Evolutionary conservation across 2,797 vertebrate genomes (phyloP).

Genomic region (Brachymystax lenok): DNA sequence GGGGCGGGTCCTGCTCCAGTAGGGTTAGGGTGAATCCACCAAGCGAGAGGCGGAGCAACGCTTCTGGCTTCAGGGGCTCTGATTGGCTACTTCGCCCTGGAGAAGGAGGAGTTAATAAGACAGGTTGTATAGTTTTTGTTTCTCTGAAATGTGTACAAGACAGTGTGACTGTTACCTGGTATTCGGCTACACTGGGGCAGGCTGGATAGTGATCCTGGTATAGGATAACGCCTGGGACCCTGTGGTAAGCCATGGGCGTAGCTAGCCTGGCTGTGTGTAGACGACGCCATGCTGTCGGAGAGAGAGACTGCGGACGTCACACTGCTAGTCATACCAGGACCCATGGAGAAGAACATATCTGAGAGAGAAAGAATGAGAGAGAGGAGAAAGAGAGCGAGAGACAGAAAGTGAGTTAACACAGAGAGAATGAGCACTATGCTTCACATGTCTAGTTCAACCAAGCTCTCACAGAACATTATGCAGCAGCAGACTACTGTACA

Average conservation of each 20-base stretch:
- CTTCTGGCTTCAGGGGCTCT: slow-evolving; percentile 83
- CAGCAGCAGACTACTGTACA: background rate
- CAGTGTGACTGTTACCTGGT: slow-evolving; percentile 53
- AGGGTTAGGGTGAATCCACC: slow-evolving; percentile 86
- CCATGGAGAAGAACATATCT: slow-evolving; percentile 96
- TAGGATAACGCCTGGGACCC: slow-evolving; percentile 79
- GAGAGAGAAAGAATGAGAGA: background rate
- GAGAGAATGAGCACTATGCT: slow-evolving; percentile 1
- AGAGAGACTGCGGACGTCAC: slow-evolving; percentile 79
- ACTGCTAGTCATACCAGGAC: slow-evolving; percentile 82
- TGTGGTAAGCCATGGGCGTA: slow-evolving; percentile 64
- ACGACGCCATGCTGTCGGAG: slow-evolving; percentile 85
- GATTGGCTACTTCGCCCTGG: slow-evolving; percentile 75
- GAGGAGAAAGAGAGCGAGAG: background rate
- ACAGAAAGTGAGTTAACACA: slow-evolving; percentile 4
- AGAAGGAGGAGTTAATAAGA: slow-evolving; percentile 2
- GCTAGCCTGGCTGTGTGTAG: slow-evolving; percentile 77
- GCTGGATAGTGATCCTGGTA: slow-evolving; percentile 77
- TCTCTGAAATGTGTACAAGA: background rate
- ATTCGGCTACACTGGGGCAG: slow-evolving; percentile 65
- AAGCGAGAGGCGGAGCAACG: slow-evolving; percentile 81
- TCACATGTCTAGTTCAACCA: background rate
- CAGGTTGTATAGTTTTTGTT: background rate
- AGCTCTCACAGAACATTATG: background rate
- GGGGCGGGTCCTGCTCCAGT: slow-evolving; percentile 76